Conservation (phyloP, 1,140 invertebrate species). For the Apis dorsata region DNA sequence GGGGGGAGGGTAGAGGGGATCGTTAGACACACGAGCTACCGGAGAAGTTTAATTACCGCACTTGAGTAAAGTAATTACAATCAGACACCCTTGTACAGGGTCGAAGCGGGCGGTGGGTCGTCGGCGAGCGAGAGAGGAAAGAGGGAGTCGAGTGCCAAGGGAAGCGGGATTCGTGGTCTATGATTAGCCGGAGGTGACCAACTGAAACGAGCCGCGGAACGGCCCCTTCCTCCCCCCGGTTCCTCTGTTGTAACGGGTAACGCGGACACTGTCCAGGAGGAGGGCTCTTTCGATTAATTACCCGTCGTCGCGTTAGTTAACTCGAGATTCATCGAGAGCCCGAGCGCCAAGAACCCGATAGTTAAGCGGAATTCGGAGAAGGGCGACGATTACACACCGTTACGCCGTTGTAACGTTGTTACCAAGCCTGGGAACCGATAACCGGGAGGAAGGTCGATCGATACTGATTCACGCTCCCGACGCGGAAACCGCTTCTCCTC, state of each 20-base stretch:
- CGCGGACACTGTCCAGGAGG: slow-evolving; percentile 43
- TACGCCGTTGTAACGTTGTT: slow-evolving; percentile 23
- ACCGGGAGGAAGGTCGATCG: slow-evolving; percentile 3
- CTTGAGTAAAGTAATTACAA: slow-evolving; percentile 81
- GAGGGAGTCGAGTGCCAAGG: slow-evolving; percentile 75
- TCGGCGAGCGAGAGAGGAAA: slow-evolving; percentile 52
- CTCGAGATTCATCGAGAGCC: slow-evolving; percentile 76
- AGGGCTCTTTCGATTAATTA: slow-evolving; percentile 80
- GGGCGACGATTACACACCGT: slow-evolving; percentile 59
- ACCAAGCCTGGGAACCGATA: slow-evolving; percentile 12
- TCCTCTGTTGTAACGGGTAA: slow-evolving; percentile 47
- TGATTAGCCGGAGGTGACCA: slow-evolving; percentile 77
- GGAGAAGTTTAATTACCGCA: slow-evolving; percentile 79
- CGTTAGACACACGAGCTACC: slow-evolving; percentile 65
- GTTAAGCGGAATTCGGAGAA: slow-evolving; percentile 62
- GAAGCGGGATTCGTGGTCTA: slow-evolving; percentile 72
- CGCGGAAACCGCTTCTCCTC: neutral
- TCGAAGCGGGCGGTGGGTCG: slow-evolving; percentile 17
- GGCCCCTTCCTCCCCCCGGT: slow-evolving; percentile 33
- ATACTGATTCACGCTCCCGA: slow-evolving; percentile 22
- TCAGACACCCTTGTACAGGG: slow-evolving; percentile 76
- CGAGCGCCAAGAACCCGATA: slow-evolving; percentile 61
- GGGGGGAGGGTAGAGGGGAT: slow-evolving; percentile 23
- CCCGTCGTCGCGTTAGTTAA: slow-evolving; percentile 74
- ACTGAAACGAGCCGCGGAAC: slow-evolving; percentile 58